Conservation (phyloP, 2,113 vertebrate genomes). For the Orthonyx spaldingii region DNA sequence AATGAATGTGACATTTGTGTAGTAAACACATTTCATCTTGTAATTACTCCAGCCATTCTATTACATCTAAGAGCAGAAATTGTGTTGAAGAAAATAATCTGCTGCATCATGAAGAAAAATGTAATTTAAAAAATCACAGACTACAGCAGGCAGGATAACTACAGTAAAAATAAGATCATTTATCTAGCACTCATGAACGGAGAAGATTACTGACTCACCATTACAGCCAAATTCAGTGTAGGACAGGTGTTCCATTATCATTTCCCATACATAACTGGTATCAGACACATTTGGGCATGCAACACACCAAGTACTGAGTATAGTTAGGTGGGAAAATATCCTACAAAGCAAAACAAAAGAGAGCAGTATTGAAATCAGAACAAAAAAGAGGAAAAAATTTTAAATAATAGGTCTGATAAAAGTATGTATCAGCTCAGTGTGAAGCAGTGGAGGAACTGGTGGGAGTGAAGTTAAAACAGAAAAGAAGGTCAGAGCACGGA, state of each 20-base stretch:
- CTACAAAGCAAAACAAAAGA: neutral
- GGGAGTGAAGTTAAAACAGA: neutral
- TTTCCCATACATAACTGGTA: neutral
- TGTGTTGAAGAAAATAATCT: neutral
- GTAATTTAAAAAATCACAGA: neutral
- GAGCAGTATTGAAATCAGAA: neutral
- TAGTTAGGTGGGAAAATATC: neutral
- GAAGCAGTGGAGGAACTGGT: neutral
- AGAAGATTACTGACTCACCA: neutral
- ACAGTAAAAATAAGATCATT: neutral
- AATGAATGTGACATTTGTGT: neutral
- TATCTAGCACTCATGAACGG: neutral
- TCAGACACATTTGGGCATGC: neutral
- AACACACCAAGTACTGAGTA: neutral
- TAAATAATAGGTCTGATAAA: neutral
- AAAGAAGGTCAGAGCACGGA: neutral
- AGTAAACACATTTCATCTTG: neutral
- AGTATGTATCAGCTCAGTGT: neutral
- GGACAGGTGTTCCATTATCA: neutral
- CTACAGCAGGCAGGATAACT: neutral
- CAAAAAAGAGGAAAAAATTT: neutral
- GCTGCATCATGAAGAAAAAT: neutral
- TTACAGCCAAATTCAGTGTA: neutral
- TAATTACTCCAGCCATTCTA: neutral
- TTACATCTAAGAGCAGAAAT: neutral